phyloP scores from a whole-genome alignment of 2,797 vertebrate genomes.

The Helicolenus hilgendorfi region DNA sequence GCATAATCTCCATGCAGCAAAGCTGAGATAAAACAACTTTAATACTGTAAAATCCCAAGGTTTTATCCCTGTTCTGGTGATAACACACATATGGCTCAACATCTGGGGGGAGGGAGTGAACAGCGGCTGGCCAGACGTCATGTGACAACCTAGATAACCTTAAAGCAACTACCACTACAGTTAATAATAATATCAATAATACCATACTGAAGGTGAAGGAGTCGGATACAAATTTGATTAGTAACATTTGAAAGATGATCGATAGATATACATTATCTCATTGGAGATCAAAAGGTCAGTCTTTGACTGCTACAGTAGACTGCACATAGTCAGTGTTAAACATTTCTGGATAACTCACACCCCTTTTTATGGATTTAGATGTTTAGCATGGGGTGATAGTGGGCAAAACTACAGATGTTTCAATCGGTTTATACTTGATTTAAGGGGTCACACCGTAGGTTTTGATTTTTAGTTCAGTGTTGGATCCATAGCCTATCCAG shows the following conservation, averaged over 20 bases:
- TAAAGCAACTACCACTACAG: neutral
- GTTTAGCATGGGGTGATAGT: neutral
- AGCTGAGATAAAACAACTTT: slow-evolving; percentile 94
- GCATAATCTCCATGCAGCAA: slow-evolving; percentile 91
- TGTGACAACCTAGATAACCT: slow-evolving; percentile 35
- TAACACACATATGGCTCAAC: slow-evolving; percentile 90
- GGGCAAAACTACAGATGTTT: neutral
- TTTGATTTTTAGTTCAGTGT: neutral
- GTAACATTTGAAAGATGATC: neutral
- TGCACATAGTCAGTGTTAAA: neutral
- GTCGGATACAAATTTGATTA: neutral
- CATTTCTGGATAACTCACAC: neutral
- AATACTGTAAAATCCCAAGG: slow-evolving; percentile 90
- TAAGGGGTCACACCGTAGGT: neutral
- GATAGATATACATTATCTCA: neutral
- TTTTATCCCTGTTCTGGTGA: slow-evolving; percentile 89
- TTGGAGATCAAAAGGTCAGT: neutral
- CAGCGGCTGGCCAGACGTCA: slow-evolving; percentile 34
- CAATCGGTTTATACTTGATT: neutral
- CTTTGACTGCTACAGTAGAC: neutral
- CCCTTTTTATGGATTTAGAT: neutral
- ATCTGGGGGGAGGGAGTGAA: slow-evolving; percentile 79
- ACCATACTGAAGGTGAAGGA: neutral
- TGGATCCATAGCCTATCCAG: too few species aligned
- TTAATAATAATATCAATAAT: neutral